Conservation (phyloP, 1,140 invertebrate genomes). For the Antheraea pernyi region DNA sequence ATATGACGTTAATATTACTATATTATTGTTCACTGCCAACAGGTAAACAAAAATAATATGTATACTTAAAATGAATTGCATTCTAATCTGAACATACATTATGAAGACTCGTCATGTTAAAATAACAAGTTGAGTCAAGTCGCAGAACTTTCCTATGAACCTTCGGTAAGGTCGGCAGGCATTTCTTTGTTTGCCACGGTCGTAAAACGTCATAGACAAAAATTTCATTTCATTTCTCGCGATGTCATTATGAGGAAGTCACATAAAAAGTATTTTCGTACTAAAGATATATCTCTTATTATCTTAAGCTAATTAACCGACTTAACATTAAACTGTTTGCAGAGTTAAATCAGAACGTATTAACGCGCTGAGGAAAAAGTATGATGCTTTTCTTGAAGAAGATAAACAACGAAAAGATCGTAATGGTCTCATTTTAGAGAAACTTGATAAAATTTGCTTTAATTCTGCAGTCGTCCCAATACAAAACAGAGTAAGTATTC, state of each 20-base stretch:
- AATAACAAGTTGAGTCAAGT: slow-evolving; percentile 20
- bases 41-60: too few relatives aligned
- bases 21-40: too few relatives aligned
- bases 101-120: slow-evolving; percentile 25
- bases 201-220: slow-evolving; percentile 27
- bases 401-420: slow-evolving; percentile 65
- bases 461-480: slow-evolving; percentile 35
- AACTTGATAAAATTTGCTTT: slow-evolving; percentile 58
- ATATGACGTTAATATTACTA: too few relatives aligned
- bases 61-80: neutral
- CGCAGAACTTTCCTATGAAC: slow-evolving; percentile 31
- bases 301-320: neutral
- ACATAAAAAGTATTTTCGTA: slow-evolving; percentile 48
- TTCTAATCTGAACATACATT: slow-evolving; percentile 37
- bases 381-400: slow-evolving; percentile 67
- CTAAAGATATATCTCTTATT: neutral
- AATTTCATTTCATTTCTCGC: neutral
- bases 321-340: slow-evolving; percentile 17
- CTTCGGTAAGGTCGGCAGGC: slow-evolving; percentile 58
- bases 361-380: slow-evolving; percentile 65
- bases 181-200: slow-evolving; percentile 58
- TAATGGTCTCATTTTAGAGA: slow-evolving; percentile 64
- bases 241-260: slow-evolving; percentile 31
- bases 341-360: slow-evolving; percentile 63
- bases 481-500: slow-evolving; percentile 32